Evolutionary conservation across 2,113 vertebrate genomes (phyloP), one percentile per base, ranked within the genome.

Genomic region (Picathartes gymnocephalus): DNA sequence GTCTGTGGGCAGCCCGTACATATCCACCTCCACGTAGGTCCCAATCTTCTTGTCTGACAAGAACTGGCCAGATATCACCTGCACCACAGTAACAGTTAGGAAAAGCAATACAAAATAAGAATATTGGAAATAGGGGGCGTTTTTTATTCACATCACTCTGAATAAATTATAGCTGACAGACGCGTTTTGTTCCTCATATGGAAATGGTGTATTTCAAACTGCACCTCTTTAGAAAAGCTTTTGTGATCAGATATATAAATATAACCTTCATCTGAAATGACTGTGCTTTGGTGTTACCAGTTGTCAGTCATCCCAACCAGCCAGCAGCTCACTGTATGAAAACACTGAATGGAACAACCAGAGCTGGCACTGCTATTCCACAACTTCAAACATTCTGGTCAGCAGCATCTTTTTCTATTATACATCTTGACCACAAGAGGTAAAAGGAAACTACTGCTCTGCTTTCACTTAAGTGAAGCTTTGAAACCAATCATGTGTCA

Each of bases 11-110:
- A 99, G 93, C 7, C 99, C 99, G 4, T 99, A 99, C 99, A 99
- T 99, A 80, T 99, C 99, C 44, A 99, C 99, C 93, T 99, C 99
- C 79, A 99, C 99, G 2, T 99, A 99, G 0, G 99, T 99, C 70
- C 99, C 99, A 0, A 99, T 99, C 96, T 99, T 99, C 96, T 99
- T 99, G 95, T 99, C 99, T 27, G 99, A 99, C 80, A 99, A 81
- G 96, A 99, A 99, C 96, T 99, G 99, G 39, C 99, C 99, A 33
- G 99, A 99, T 94, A 99, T 99, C 69, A 99, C 99, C 99, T 99
- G 81, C 8, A 94, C 68, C 35, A 35, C 6, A 66, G 13, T 3
- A 45, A 35, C 6, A 33, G 58, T 80, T 30, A 86, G 12, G n/a
- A 33, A 74, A 57, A 31, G 28, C 47, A 53, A 7, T 4, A 30